These are phyloP conservation scores for Oceanites oceanicus DNA, from an alignment of 2,113 vertebrate species.

Conservation along the genomic window DNA sequence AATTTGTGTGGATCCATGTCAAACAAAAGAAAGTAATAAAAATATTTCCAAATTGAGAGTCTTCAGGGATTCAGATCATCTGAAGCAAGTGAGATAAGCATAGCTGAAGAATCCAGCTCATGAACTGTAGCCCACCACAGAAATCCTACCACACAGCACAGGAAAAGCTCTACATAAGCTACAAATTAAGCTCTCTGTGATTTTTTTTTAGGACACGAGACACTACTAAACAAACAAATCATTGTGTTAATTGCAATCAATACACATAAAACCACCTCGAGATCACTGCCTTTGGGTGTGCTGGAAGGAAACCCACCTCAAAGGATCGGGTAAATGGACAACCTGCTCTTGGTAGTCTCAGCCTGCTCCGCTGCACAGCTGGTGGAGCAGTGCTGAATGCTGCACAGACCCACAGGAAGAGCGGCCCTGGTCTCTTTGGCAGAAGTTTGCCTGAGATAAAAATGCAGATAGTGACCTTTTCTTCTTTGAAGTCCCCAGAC, in stretches of 20 bases:
- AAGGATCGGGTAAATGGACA: not conserved
- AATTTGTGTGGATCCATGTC: not conserved
- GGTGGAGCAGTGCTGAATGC: not conserved
- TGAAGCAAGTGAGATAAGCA: conserved; percentile 57
- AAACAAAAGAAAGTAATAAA: not conserved
- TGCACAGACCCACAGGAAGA: not conserved
- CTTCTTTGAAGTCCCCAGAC: not conserved
- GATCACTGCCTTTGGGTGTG: not conserved
- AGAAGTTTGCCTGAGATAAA: not conserved
- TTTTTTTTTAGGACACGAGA: not conserved
- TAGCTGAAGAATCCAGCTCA: conserved; percentile 69
- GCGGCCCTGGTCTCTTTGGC: not conserved
- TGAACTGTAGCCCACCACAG: conserved; percentile 64
- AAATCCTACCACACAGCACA: conserved; percentile 68
- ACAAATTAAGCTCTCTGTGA: not conserved
- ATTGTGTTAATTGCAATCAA: not conserved
- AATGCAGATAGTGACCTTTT: not conserved
- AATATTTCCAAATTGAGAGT: conserved; percentile 55
- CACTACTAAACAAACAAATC: not conserved
- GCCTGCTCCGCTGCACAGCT: not conserved
- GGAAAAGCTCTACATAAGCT: conserved; percentile 59
- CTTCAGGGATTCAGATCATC: conserved; percentile 74
- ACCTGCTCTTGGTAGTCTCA: not conserved
- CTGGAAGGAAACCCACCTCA: not conserved
- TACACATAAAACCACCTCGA: not conserved